Evolutionary conservation across 53 echinoderm and acorn worm genomes (phyloP), one percentile per base, ranked within the genome.

Genomic region (Astropecten irregularis): DNA sequence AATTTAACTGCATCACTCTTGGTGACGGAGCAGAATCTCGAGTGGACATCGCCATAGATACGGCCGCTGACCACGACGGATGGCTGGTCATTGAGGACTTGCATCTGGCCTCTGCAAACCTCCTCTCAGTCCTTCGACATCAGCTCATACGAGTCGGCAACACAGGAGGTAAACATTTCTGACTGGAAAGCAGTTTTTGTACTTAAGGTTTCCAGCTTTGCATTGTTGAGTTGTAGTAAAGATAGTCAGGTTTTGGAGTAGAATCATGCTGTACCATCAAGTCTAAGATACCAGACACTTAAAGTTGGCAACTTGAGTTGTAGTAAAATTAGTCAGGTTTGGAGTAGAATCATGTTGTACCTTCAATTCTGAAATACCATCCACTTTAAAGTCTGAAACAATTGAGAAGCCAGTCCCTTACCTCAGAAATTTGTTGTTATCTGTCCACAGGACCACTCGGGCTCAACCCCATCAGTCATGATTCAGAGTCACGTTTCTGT

Each of bases 391-490:
- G n/a, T n/a, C n/a, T n/a, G n/a, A n/a, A n/a, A n/a, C n/a, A n/a
- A n/a, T n/a, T n/a, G n/a, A n/a, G n/a, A n/a, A n/a, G n/a, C n/a
- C n/a, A n/a, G n/a, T n/a, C n/a, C n/a, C n/a, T n/a, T n/a, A n/a
- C n/a, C n/a, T n/a, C n/a, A n/a, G n/a, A n/a, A n/a, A n/a, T n/a
- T n/a, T n/a, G n/a, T n/a, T n/a, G n/a, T n/a, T n/a, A n/a, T n/a
- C n/a, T n/a, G n/a, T n/a, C n/a, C n/a, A n/a, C 73, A 95, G 96
- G 96, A 30, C 87, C 96, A 18, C 63, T 95, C 9, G 96, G 96
- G 2, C 82, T 93, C 52, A 88, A 82, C 40, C 91, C 89, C 6
- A 85, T 96, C 38, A 72, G 65, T 37, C 47, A 58, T n/a, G 89
- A 79, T 22, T 77, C 66, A 61, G 72, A 89, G 55, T 88, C 88